phyloP scores from a whole-genome alignment of 2,888 invertebrate genomes.

The Drosophila merina region DNA sequence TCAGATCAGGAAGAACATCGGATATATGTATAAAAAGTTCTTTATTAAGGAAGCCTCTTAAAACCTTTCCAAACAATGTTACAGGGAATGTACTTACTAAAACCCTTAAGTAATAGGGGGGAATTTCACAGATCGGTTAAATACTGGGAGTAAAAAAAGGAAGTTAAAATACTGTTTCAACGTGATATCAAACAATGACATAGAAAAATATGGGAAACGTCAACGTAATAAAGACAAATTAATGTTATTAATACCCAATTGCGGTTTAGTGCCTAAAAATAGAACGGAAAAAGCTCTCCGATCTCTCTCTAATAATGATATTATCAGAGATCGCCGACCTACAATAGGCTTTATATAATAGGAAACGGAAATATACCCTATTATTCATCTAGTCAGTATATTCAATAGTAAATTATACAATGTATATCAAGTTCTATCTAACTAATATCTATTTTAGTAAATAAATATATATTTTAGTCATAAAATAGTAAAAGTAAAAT shows the following conservation, averaged over 20 bases:
- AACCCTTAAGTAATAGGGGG: no score
- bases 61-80: no score
- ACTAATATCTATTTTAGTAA: no score
- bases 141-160: not conserved
- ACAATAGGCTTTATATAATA: not conserved
- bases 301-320: constrained; percentile 1
- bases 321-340: constrained; percentile 5
- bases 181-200: constrained; percentile 10
- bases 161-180: constrained; percentile 19
- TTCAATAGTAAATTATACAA: not conserved
- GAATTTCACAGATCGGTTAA: no score
- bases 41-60: no score
- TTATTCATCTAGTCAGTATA: not conserved
- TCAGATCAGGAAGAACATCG: no score
- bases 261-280: constrained; percentile 27
- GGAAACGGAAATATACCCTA: not conserved
- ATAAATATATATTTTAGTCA: no score
- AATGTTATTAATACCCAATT: constrained; percentile 27
- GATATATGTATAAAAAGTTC: no score
- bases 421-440: no score
- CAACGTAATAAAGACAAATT: constrained; percentile 30
- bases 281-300: constrained; percentile 13
- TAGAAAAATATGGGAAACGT: constrained; percentile 1
- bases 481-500: no score
- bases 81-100: no score